Evolutionary conservation across 2,113 vertebrate genomes (phyloP).

Genomic region (Gorsachius goisagi): DNA sequence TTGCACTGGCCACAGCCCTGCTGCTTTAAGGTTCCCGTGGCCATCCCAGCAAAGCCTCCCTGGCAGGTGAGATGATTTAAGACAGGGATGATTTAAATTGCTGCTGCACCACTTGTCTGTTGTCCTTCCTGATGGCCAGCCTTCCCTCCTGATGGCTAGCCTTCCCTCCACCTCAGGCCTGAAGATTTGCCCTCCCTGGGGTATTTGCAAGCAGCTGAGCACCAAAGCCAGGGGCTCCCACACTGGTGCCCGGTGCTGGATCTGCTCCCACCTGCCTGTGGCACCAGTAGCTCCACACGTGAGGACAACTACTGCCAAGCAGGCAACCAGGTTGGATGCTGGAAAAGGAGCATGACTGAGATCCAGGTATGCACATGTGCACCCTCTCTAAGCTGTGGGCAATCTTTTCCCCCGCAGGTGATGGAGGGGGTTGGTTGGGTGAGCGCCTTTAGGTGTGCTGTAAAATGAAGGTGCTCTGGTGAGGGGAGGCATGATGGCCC

Average conservation of each 20-base stretch:
- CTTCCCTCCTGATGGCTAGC: not conserved
- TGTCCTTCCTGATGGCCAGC: not conserved
- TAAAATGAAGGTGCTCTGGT: no score
- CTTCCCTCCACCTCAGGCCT: not conserved
- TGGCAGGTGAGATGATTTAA: no score
- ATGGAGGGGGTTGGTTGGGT: not conserved
- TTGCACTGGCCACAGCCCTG: not conserved
- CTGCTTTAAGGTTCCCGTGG: not conserved
- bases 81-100: not conserved
- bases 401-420: not conserved
- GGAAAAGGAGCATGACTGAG: not conserved
- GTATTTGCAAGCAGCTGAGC: not conserved
- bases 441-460: no score
- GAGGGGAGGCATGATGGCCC: no score
- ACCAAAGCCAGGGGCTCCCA: not conserved
- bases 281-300: not conserved
- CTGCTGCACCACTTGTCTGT: not conserved
- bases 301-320: not conserved
- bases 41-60: not conserved
- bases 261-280: not conserved
- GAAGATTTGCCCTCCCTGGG: fast-evolving
- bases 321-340: not conserved
- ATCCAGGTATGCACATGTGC: no score
- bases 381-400: not conserved
- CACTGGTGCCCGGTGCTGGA: fast-evolving